Base-by-base conservation (phyloP, 2,113 vertebrate species). In the Rousettus leschenaultii region DNA sequence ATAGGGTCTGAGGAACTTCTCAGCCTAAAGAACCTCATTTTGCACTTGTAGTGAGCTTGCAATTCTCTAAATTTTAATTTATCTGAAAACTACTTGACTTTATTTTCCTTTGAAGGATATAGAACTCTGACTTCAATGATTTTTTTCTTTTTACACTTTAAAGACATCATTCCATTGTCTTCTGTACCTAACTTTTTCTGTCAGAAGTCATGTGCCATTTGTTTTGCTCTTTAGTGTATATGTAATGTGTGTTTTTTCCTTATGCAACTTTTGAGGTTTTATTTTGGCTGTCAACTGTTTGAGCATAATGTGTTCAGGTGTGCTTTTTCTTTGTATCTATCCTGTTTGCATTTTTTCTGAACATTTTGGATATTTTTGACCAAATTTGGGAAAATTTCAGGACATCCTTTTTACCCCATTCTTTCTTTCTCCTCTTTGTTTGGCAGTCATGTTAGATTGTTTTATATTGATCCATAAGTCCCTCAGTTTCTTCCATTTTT, bases 51-150 rank as follows among this genome's bases (percentile, higher is more conserved):
- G 19, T 43, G n/a, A 48, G 28, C 38, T 59, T 80, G 40, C 14
- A 71, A 45, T 94, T 87, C 14, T 53, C 40, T 75, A 89, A 63
- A 38, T 30, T 94, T 95, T 93, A 11, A 75, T 19, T 92, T 71
- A 74, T 80, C 78, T 90, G n/a, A 77, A 84, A 96, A 95, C 86
- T 51, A 53, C 33, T 89, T 74, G 38, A 57, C 51, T 87, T 89
- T 40, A 82, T 26, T 22, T 94, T 94, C 33, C 14, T 65, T 51
- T 70, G 33, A 61, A 77, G 24, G 15, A 78, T 63, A 28, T 15
- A 63, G 51, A 68, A 74, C 45, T 88, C 22, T 35, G 70, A 86
- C 16, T 65, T 86, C 40, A 57, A 55, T 74, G 22, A 14, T 21
- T 78, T 89, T 80, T 75, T 80, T 86, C 22, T 51, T 86, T 94